Conservation (phyloP, 2,797 vertebrate species). For the Tarsius wallacei region DNA sequence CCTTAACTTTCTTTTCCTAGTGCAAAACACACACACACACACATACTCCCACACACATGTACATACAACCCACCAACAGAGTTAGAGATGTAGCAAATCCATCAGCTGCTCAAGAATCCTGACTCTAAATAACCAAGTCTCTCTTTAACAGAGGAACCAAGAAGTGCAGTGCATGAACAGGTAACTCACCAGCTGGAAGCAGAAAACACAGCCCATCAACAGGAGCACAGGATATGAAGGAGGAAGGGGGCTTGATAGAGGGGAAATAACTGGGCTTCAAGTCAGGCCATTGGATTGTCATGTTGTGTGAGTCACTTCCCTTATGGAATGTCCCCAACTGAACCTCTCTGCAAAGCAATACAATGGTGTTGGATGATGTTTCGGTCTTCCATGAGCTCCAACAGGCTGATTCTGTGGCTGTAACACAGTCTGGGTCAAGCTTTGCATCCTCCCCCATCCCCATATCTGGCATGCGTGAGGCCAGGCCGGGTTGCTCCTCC, state of each 20-base stretch:
- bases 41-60: neutral
- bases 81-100: neutral
- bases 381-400: neutral
- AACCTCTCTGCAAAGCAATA: neutral
- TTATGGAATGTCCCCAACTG: neutral
- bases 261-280: neutral
- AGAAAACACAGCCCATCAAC: neutral
- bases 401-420: neutral
- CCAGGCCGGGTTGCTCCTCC: no score
- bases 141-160: neutral
- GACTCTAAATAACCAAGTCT: neutral
- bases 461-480: no score
- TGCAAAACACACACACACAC: neutral
- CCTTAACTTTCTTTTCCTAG: neutral
- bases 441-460: no score
- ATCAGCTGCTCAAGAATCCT: neutral
- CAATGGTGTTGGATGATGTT: no score
- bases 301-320: neutral
- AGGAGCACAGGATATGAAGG: neutral
- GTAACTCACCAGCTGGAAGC: neutral
- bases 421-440: neutral
- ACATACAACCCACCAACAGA: neutral
- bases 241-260: neutral
- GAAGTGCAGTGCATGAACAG: accelerated
- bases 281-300: neutral